Percentiles rank a stretch among this genome's conserved stretches.
These are phyloP conservation scores for Drosophila eohydei DNA, from an alignment of 2,888 invertebrate genomes.

Conservation along the genomic window DNA sequence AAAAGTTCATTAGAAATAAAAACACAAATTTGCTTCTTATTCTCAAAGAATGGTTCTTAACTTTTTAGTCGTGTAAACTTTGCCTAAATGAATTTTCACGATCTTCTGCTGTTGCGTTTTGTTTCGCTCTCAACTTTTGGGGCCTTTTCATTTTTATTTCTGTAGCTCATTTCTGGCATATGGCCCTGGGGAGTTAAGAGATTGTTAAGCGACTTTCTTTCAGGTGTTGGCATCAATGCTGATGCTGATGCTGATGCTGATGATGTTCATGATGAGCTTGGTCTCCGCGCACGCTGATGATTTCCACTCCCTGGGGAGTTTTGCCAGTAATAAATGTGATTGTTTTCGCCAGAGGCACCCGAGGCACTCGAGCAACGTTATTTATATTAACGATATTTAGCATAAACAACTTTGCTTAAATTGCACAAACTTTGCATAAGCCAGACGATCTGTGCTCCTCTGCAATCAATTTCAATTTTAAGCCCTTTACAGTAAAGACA, in stretches of 20 bases:
- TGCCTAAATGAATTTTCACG: constrained; percentile 68
- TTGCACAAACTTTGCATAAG: constrained; percentile 70
- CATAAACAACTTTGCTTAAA: constrained; percentile 61
- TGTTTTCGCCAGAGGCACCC: constrained; percentile 62
- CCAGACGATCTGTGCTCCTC: constrained; percentile 42
- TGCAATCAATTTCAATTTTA: constrained; percentile 78
- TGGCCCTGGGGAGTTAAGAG: constrained; percentile 67
- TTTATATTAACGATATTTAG: constrained; percentile 69
- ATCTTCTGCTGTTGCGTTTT: constrained; percentile 27
- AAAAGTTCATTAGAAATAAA: constrained; percentile 63
- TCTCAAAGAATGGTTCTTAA: constrained; percentile 60
- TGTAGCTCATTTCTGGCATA: constrained; percentile 49
- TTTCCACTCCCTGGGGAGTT: constrained; percentile 62
- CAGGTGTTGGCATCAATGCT: constrained; percentile 55
- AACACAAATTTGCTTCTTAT: constrained; percentile 49
- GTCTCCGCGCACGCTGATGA: constrained; percentile 52
- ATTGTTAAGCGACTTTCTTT: constrained; percentile 69
- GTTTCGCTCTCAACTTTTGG: constrained; percentile 31
- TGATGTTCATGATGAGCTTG: constrained; percentile 45
- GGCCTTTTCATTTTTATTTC: constrained; percentile 50
- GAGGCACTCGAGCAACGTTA: constrained; percentile 30
- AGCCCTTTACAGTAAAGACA: constrained; percentile 80
- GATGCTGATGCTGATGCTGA: constrained; percentile 34
- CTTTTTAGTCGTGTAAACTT: constrained; percentile 62
- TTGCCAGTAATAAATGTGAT: constrained; percentile 72